A percentile compares a stretch with the other conserved stretches of the same genome.
These are phyloP conservation scores for Glossophaga mutica DNA, from an alignment of 2,797 vertebrate species.

Conservation along the genomic window DNA sequence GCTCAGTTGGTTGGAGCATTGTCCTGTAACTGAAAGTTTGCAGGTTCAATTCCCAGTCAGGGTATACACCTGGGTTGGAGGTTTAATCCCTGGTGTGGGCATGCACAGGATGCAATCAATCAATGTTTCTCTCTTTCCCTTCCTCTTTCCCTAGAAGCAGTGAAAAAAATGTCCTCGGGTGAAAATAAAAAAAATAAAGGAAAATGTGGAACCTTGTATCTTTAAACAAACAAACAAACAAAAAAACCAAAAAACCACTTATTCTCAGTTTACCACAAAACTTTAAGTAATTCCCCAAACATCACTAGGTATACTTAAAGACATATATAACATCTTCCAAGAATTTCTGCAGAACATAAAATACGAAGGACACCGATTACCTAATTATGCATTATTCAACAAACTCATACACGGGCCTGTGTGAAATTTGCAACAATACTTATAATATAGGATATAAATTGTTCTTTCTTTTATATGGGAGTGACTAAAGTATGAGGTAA, in stretches of 20 bases:
- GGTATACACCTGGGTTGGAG: background rate
- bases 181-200: background rate
- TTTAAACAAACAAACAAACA: too few relatives aligned
- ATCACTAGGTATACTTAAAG: background rate
- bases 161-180: background rate
- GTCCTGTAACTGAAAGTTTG: background rate
- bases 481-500: background rate
- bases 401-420: background rate
- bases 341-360: background rate
- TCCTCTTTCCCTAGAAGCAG: background rate
- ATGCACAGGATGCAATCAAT: background rate
- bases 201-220: background rate
- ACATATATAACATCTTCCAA: background rate
- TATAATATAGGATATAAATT: background rate
- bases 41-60: background rate
- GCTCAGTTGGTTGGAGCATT: background rate
- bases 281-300: background rate
- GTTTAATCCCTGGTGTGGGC: background rate
- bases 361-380: background rate
- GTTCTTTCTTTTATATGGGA: background rate
- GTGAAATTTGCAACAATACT: background rate
- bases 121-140: background rate
- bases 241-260: background rate
- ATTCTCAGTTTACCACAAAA: background rate
- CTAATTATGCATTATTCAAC: background rate